Percentiles rank a stretch among this genome's conserved stretches.
phyloP scores from a whole-genome alignment of 2,888 invertebrate species.

The Capitulum mitella region DNA sequence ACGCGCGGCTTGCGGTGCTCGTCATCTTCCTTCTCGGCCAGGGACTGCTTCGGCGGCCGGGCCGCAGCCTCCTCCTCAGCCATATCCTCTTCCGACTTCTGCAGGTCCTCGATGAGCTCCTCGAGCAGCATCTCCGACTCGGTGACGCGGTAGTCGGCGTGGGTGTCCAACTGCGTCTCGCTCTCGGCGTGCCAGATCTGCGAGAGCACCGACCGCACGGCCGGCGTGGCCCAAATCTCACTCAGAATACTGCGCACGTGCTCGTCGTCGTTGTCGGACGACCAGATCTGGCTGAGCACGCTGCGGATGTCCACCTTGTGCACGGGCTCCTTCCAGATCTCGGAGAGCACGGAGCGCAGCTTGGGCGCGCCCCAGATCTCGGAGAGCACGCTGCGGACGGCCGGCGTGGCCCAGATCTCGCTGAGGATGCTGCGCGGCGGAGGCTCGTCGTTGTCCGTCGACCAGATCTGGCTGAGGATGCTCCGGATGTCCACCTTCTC shows the following conservation, averaged over 20 bases:
- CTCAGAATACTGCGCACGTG: slow-evolving; percentile 3
- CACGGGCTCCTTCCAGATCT: slow-evolving; percentile 10
- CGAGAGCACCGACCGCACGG: slow-evolving; percentile 10
- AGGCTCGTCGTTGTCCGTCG: background rate
- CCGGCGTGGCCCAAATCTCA: background rate
- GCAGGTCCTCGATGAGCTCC: slow-evolving; percentile 17
- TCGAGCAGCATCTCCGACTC: slow-evolving; percentile 19
- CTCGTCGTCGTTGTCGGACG: slow-evolving; percentile 1
- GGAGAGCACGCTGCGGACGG: background rate
- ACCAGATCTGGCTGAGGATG: background rate
- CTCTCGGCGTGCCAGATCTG: background rate
- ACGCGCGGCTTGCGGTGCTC: background rate
- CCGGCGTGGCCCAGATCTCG: slow-evolving; percentile 5
- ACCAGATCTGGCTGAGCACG: slow-evolving; percentile 1
- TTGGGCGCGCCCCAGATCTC: slow-evolving; percentile 8
- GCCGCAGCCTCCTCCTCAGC: background rate
- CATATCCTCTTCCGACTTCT: background rate
- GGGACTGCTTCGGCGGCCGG: background rate
- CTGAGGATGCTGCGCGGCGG: background rate
- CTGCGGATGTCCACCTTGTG: slow-evolving; percentile 8
- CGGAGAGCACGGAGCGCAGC: background rate
- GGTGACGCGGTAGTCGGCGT: slow-evolving; percentile 16
- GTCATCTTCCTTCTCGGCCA: background rate
- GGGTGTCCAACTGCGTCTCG: background rate
- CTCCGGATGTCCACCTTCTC: background rate